Evolutionary conservation across 2,797 vertebrate genomes (phyloP).

Genomic region (Falco novaeseelandiae): DNA sequence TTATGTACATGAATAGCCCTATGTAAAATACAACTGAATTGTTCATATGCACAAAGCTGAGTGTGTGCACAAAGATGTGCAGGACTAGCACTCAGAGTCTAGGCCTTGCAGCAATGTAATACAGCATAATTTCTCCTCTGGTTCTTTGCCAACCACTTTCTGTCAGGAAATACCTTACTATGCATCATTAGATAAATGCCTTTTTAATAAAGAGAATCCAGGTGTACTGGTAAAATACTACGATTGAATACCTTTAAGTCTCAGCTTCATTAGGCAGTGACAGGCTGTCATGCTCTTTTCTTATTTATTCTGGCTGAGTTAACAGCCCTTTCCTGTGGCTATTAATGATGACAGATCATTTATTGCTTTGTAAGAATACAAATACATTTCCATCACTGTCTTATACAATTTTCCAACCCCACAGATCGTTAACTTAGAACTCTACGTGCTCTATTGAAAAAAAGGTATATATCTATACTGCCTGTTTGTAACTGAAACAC

Average conservation of each 20-base stretch:
- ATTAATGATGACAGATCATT: constrained; percentile 60
- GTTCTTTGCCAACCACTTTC: neutral
- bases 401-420: neutral
- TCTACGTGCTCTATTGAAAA: neutral
- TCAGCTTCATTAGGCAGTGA: constrained; percentile 58
- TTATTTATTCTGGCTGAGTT: constrained; percentile 54
- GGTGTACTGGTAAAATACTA: constrained; percentile 37
- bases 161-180: neutral
- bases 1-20: neutral
- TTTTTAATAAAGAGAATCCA: constrained; percentile 71
- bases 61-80: neutral
- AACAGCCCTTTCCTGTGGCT: constrained; percentile 33
- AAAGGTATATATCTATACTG: neutral
- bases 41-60: neutral
- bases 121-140: neutral
- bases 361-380: constrained; percentile 55
- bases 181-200: constrained; percentile 56
- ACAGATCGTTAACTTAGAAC: constrained; percentile 5
- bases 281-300: constrained; percentile 9
- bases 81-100: neutral
- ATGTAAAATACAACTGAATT: neutral
- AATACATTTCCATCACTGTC: constrained; percentile 31
- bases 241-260: constrained; percentile 54
- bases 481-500: neutral
- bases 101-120: neutral